Evolutionary conservation across 2,888 invertebrate species (phyloP).

Genomic region (Apoda limacodes): DNA sequence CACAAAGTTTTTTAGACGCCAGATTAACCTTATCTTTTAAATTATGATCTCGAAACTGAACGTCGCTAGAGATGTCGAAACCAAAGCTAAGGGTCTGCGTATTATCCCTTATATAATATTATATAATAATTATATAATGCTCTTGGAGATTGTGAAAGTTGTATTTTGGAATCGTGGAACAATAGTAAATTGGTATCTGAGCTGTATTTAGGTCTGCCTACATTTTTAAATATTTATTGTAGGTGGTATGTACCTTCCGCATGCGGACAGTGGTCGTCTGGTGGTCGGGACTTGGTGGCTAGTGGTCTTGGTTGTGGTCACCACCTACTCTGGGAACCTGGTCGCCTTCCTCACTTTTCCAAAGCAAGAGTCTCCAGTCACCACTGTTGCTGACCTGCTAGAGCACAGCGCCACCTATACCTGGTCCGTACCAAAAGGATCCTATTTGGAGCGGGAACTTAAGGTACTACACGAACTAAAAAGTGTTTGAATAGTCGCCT

Average conservation of each 20-base stretch:
- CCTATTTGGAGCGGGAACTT: conserved; percentile 76
- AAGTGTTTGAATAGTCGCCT: neutral
- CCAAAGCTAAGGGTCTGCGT: too few relatives aligned
- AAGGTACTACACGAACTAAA: conserved; percentile 46
- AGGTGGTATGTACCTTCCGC: conserved; percentile 90
- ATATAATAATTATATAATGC: too few relatives aligned
- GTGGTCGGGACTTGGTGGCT: conserved; percentile 94
- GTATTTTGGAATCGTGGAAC: too few relatives aligned
- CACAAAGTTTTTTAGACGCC: too few relatives aligned
- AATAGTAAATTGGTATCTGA: too few relatives aligned
- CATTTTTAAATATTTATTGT: conserved; percentile 4
- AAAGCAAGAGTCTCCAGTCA: conserved; percentile 79
- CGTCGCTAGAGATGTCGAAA: too few relatives aligned
- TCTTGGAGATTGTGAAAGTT: too few relatives aligned
- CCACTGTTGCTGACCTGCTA: conserved; percentile 75
- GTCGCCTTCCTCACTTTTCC: conserved; percentile 95
- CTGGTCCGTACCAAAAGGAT: conserved; percentile 82
- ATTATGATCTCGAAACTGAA: too few relatives aligned
- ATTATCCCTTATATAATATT: too few relatives aligned
- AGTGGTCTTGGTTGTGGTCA: conserved; percentile 88
- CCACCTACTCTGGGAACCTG: conserved; percentile 92
- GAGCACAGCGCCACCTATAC: conserved; percentile 68
- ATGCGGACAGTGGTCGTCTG: conserved; percentile 86
- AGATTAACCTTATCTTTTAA: too few relatives aligned
- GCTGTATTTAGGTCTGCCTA: too few relatives aligned